These are phyloP conservation scores for Siderastrea siderea DNA, from an alignment of 92 coral and sea anemone genomes.

Conservation along the genomic window DNA sequence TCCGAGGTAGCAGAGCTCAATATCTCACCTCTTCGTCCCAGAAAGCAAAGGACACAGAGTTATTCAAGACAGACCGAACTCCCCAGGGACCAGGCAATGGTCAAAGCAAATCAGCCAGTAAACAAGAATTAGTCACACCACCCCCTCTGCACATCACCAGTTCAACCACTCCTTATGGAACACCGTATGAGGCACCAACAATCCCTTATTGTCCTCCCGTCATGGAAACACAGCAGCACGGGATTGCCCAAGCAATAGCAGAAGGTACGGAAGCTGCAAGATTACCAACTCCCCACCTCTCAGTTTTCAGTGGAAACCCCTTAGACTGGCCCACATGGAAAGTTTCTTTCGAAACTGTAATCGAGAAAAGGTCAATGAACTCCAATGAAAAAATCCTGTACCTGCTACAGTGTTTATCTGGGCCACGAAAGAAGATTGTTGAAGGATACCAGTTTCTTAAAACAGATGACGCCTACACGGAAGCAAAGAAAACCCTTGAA, in stretches of 20 bases:
- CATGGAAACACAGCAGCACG: not conserved
- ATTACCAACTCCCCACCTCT: not conserved
- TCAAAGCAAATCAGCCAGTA: not conserved
- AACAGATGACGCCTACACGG: conserved; percentile 47
- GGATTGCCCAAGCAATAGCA: conserved; percentile 1
- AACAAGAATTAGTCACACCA: not conserved
- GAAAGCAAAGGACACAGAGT: not conserved
- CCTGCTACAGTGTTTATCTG: conserved; percentile 46
- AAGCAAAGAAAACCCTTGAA: conserved; percentile 54
- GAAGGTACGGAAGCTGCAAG: conserved; percentile 1
- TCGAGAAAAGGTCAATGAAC: conserved; percentile 38
- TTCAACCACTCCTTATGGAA: not conserved
- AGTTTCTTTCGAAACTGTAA: conserved; percentile 50
- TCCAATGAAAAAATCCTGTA: conserved; percentile 39
- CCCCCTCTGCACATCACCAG: not conserved
- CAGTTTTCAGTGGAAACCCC: conserved; percentile 52
- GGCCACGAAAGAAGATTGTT: conserved; percentile 49
- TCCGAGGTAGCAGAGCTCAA: not conserved
- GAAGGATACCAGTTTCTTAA: conserved; percentile 57
- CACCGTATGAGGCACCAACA: not conserved
- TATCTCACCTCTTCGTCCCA: not conserved
- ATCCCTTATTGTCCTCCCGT: not conserved
- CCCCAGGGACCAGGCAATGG: not conserved
- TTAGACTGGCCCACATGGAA: conserved; percentile 54
- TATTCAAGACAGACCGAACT: not conserved